Percentiles rank a stretch among this genome's conserved stretches.
Conservation (phyloP, 2,797 vertebrate genomes). For the Myripristis murdjan region DNA sequence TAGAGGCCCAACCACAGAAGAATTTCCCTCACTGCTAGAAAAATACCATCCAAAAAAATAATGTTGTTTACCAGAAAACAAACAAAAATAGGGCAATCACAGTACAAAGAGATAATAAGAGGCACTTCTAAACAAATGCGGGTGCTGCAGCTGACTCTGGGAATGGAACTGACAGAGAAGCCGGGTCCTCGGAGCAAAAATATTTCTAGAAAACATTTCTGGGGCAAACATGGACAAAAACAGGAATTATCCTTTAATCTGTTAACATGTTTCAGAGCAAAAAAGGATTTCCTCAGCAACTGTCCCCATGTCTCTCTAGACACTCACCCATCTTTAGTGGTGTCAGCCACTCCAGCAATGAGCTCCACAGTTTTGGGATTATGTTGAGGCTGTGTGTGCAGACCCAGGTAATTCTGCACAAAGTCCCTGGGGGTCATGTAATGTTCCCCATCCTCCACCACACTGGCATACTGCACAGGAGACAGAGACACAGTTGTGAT, state of each 20-base stretch:
- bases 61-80: slow-evolving; percentile 3
- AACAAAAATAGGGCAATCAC: background rate
- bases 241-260: background rate
- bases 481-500: slow-evolving; percentile 40
- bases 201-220: background rate
- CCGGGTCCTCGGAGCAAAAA: background rate
- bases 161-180: background rate
- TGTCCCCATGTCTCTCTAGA: background rate
- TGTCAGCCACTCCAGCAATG: slow-evolving; percentile 96
- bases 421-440: slow-evolving; percentile 98
- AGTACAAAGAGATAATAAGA: slow-evolving; percentile 13
- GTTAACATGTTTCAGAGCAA: slow-evolving; percentile 3
- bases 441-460: slow-evolving; percentile 93
- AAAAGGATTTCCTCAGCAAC: background rate
- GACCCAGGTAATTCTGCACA: slow-evolving; percentile 94
- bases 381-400: slow-evolving; percentile 90
- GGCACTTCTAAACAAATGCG: background rate
- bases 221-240: background rate
- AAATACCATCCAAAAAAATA: background rate
- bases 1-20: background rate
- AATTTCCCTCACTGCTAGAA: background rate
- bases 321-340: slow-evolving; percentile 98
- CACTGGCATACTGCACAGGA: slow-evolving; percentile 90
- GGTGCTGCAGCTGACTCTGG: slow-evolving; percentile 1
- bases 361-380: slow-evolving; percentile 96